phyloP scores from a whole-genome alignment of 2,113 vertebrate species.

The Apteryx mantelli region DNA sequence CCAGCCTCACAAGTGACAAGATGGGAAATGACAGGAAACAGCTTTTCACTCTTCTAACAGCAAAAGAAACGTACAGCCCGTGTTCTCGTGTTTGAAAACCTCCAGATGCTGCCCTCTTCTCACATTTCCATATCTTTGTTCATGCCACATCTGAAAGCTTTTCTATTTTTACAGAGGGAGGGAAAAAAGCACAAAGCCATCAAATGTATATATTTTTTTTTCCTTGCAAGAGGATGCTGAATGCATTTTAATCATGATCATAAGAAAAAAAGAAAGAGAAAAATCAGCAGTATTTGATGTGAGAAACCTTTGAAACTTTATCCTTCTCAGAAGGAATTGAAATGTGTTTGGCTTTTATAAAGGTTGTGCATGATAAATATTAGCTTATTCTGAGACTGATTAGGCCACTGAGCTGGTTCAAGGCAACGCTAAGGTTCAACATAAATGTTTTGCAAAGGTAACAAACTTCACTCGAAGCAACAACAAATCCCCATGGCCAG shows the following conservation, averaged over 20 bases:
- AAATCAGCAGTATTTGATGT: constrained; percentile 52
- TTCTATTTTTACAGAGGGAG: constrained; percentile 65
- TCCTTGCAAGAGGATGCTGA: constrained; percentile 28
- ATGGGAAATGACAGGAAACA: constrained; percentile 97
- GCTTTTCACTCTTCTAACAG: constrained; percentile 87
- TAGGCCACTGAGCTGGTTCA: background rate
- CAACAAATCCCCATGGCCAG: accelerated
- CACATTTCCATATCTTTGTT: constrained; percentile 85
- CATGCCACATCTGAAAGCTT: constrained; percentile 80
- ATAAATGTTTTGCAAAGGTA: background rate
- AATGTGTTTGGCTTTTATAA: constrained; percentile 6
- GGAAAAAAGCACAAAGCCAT: constrained; percentile 70
- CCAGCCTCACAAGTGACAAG: constrained; percentile 93
- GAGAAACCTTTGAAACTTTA: constrained; percentile 63
- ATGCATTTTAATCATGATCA: constrained; percentile 66
- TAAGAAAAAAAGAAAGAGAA: constrained; percentile 16
- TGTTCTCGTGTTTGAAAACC: constrained; percentile 84
- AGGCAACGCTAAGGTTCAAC: background rate
- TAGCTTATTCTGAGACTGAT: background rate
- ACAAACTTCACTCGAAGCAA: background rate
- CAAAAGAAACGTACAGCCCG: constrained; percentile 81
- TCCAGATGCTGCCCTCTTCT: constrained; percentile 89
- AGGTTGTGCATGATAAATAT: constrained; percentile 27
- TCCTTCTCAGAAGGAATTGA: constrained; percentile 13
- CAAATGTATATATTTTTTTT: constrained; percentile 45